phyloP scores from a whole-genome alignment of 2,797 vertebrate species.

The Tokudaia tokunoshimensis region DNA sequence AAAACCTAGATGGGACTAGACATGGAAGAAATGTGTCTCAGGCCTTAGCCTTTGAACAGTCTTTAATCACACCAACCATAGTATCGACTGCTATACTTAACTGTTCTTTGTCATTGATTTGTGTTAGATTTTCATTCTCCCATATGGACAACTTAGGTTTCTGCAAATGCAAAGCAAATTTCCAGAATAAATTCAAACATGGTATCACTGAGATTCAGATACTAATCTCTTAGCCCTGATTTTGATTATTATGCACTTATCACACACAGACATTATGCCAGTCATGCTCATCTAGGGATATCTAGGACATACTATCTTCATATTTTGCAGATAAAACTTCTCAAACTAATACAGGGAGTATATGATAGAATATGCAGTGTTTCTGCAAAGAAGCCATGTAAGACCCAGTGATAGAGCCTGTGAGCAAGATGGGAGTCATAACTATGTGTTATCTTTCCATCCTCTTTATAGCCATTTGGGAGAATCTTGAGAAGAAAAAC shows the following conservation, averaged over 20 bases:
- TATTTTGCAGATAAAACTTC: constrained; percentile 18
- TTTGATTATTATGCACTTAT: not conserved
- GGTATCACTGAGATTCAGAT: not conserved
- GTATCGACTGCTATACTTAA: not conserved
- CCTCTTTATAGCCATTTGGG: not conserved
- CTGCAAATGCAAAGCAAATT: not conserved
- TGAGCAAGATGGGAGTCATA: not conserved
- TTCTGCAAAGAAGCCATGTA: not conserved
- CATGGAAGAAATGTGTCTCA: not conserved
- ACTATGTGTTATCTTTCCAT: not conserved
- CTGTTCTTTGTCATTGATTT: not conserved
- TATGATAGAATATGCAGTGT: not conserved
- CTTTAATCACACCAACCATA: not conserved
- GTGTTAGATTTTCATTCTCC: not conserved
- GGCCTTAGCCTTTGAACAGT: not conserved
- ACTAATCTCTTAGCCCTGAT: not conserved
- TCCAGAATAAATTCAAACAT: not conserved
- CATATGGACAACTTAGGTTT: not conserved
- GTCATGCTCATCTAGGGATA: not conserved
- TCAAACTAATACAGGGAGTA: not conserved
- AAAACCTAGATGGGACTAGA: not conserved
- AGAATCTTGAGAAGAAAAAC: not conserved
- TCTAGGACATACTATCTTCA: not conserved
- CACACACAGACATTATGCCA: not conserved
- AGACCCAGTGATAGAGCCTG: not conserved